Evolutionary conservation across 2,888 invertebrate genomes (phyloP).

Genomic region (Himalopsyche kuldschensis): DNA sequence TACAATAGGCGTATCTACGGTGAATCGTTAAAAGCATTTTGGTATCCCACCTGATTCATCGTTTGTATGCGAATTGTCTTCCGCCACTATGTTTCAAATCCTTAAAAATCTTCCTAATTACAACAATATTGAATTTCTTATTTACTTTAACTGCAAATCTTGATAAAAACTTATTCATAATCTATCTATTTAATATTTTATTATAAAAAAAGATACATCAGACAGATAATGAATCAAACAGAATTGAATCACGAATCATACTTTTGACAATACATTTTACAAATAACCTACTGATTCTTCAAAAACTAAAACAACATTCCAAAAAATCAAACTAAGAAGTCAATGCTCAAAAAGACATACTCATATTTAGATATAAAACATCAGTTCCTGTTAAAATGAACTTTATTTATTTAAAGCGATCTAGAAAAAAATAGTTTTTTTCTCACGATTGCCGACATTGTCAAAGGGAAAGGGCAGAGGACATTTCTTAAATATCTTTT

Average conservation of each 20-base stretch:
- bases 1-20: no score
- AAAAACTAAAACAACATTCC: not conserved
- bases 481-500: constrained; percentile 7
- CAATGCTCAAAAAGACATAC: not conserved
- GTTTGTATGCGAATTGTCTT: not conserved
- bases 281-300: not conserved
- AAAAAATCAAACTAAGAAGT: not conserved
- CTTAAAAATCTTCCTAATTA: not conserved
- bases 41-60: not conserved
- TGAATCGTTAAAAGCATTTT: no score
- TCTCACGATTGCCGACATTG: not conserved
- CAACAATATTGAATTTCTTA: not conserved
- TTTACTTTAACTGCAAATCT: not conserved
- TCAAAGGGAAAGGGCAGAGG: not conserved
- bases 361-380: no score
- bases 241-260: not conserved
- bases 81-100: not conserved
- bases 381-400: no score
- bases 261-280: not conserved
- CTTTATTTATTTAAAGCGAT: no score
- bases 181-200: not conserved
- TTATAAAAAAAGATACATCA: not conserved
- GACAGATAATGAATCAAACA: not conserved
- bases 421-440: not conserved
- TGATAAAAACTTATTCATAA: not conserved